Evolutionary conservation across 2,797 vertebrate genomes (phyloP), one percentile per base, ranked within the genome.

Genomic region (Delichon dasypus): DNA sequence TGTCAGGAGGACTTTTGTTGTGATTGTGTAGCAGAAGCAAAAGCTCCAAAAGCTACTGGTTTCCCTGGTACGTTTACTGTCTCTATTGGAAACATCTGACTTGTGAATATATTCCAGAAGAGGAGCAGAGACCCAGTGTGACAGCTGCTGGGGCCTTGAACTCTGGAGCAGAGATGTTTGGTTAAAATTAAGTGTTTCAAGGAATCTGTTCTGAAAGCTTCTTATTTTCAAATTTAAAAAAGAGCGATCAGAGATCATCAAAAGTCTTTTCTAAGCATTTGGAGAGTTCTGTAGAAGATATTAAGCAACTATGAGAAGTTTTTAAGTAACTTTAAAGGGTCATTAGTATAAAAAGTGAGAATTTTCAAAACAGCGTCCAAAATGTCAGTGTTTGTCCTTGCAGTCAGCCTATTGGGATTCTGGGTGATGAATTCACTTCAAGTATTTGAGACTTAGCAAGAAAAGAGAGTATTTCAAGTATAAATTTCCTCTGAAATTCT

Each of bases 41-140:
- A 95, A 88, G 54, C 76, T 85, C 60, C 57, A 45, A 89, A 94
- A 88, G 48, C 66, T 93, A 62, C 82, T 87, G 44, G 38, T 88
- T 91, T 85, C 82, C 74, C 48, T 74, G 16, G 42, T 75, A 32
- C 96, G 95, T 97, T 98, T 97, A 94, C 95, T 70, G 95, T 97
- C 81, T 95, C 96, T 91, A 58, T 53, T 97, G 94, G 97, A 95
- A 96, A 97, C 68, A 26, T 71, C 93, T 58, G 66, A n/a, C 86
- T 91, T 88, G 85, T 95, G 94, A 97, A 88, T 96, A 95, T 89
- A 90, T 57, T 84, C 20, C 23, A 60, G 80, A 82, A 85, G 84
- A 74, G 83, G 62, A 94, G 77, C 53, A 84, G 89, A 80, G 30
- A 53, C 62, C 15, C 64, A 45, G 11, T n/a, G 74, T 66, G 30